A percentile compares a stretch with the other conserved stretches of the same genome.
Conservation (phyloP, 2,113 vertebrate genomes). For the Dasyornis broadbenti region DNA sequence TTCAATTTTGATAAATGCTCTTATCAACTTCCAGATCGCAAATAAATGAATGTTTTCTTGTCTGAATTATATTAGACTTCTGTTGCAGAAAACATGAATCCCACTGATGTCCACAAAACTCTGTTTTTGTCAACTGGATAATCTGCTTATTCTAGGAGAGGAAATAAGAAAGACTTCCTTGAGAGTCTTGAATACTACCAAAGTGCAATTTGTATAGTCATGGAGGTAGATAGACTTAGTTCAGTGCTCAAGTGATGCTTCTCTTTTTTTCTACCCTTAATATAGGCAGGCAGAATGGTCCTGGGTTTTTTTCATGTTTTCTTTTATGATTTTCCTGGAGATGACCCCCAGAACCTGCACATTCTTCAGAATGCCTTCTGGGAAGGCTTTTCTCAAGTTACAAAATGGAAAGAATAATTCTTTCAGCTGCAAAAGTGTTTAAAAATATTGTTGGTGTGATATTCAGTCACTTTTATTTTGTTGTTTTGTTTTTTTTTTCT, state of each 20-base stretch:
- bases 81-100: background rate
- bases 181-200: background rate
- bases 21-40: background rate
- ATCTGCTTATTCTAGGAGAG: background rate
- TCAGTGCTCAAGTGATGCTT: background rate
- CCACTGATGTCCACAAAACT: background rate
- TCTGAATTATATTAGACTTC: background rate
- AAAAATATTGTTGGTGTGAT: background rate
- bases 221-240: background rate
- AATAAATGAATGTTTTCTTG: background rate
- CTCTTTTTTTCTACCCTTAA: background rate
- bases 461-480: background rate
- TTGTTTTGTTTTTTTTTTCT: slow-evolving; percentile 46
- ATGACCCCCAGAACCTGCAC: background rate
- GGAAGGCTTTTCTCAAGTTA: background rate
- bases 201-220: background rate
- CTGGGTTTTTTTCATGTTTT: background rate
- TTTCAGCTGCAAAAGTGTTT: background rate
- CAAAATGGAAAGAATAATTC: slow-evolving; percentile 17
- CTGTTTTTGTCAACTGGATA: background rate
- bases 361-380: background rate
- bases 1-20: background rate
- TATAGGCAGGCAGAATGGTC: background rate
- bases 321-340: background rate
- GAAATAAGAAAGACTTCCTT: background rate